A percentile compares a stretch with the other conserved stretches of the same genome.
These are phyloP conservation scores for Seriola rivoliana DNA, from an alignment of 2,113 vertebrate species.

Conservation along the genomic window DNA sequence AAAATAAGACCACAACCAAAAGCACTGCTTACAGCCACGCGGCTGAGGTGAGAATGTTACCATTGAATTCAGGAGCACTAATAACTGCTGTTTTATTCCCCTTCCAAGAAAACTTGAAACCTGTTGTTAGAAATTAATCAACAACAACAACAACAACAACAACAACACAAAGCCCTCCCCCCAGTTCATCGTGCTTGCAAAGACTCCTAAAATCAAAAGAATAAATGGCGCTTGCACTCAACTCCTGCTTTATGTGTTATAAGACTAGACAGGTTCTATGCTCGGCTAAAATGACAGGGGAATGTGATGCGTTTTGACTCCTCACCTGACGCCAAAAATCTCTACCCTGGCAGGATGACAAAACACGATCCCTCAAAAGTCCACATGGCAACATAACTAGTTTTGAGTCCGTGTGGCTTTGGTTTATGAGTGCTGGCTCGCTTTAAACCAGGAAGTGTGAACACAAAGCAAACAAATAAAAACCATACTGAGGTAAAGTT, in stretches of 20 bases:
- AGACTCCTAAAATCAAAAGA: neutral
- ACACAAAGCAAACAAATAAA: neutral
- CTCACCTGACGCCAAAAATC: slow-evolving; percentile 25
- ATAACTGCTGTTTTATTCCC: neutral
- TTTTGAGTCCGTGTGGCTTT: neutral
- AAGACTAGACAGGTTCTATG: neutral
- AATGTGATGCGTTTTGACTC: slow-evolving; percentile 45
- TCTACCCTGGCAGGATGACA: slow-evolving; percentile 42
- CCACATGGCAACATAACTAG: neutral
- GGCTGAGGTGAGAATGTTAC: slow-evolving; percentile 19
- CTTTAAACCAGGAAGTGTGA: neutral
- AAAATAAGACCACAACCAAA: neutral
- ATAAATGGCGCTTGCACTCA: neutral
- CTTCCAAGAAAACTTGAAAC: slow-evolving; percentile 25
- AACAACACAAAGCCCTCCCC: neutral
- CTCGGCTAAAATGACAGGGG: slow-evolving; percentile 22
- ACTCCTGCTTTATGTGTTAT: neutral
- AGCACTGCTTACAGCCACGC: neutral
- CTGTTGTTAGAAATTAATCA: slow-evolving; percentile 12
- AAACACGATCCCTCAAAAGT: slow-evolving; percentile 38
- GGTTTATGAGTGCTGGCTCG: neutral
- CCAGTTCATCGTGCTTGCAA: neutral
- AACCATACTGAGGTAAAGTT: neutral
- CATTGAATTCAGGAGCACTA: slow-evolving; percentile 1
- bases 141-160: neutral